Percentiles rank a stretch among this genome's conserved stretches.
Evolutionary conservation across 2,888 invertebrate species (phyloP).

Genomic region (Hypomecis atomaria): DNA sequence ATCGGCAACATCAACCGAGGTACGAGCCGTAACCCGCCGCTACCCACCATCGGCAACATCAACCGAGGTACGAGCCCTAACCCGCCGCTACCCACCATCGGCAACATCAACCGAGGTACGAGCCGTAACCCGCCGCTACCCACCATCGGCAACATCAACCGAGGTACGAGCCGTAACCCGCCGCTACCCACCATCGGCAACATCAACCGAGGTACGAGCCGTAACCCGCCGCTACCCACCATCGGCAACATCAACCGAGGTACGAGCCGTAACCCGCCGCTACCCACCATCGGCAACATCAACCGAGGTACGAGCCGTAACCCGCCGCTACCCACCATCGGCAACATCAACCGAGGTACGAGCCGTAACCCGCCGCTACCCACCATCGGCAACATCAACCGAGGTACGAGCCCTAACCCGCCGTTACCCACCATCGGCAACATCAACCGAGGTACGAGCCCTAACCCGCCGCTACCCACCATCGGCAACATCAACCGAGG

Average conservation of each 20-base stretch:
- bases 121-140: slow-evolving; percentile 52
- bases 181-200: slow-evolving; percentile 67
- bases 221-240: slow-evolving; percentile 58
- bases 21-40: slow-evolving; percentile 52
- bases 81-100: slow-evolving; percentile 64
- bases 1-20: slow-evolving; percentile 74
- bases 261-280: slow-evolving; percentile 52
- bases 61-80: no score
- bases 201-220: slow-evolving; percentile 71
- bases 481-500: slow-evolving; percentile 74
- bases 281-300: slow-evolving; percentile 70
- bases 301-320: slow-evolving; percentile 66
- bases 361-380: slow-evolving; percentile 52
- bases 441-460: slow-evolving; percentile 75
- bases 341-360: slow-evolving; percentile 75
- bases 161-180: slow-evolving; percentile 60
- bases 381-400: slow-evolving; percentile 72
- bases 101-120: slow-evolving; percentile 75
- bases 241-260: slow-evolving; percentile 74
- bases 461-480: slow-evolving; percentile 61
- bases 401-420: no score
- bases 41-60: slow-evolving; percentile 70
- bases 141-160: slow-evolving; percentile 72
- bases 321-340: slow-evolving; percentile 64
- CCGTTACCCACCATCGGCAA: slow-evolving; percentile 67